phyloP scores from a whole-genome alignment of 2,888 invertebrate genomes.

The Drosophila paranaensis region DNA sequence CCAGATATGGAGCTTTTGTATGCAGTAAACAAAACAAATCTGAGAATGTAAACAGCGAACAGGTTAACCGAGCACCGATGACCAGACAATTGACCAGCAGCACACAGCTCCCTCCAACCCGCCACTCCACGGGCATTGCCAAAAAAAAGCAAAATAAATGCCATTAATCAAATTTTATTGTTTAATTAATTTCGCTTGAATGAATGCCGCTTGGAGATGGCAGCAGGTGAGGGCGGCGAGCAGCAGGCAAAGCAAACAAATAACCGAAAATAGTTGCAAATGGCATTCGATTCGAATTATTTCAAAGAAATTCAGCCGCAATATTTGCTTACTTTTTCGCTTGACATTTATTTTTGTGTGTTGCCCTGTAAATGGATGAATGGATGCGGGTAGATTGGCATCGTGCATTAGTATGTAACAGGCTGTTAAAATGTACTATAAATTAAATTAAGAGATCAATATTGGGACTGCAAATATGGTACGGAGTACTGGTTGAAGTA shows the following conservation, averaged over 20 bases:
- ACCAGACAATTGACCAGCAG: slow-evolving; percentile 44
- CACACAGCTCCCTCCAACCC: slow-evolving; percentile 16
- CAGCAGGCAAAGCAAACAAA: slow-evolving; percentile 65
- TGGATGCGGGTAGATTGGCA: background rate
- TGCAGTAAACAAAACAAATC: slow-evolving; percentile 44
- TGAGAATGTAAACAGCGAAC: slow-evolving; percentile 62
- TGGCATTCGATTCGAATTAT: slow-evolving; percentile 55
- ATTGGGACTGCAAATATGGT: too few species aligned
- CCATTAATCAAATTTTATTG: slow-evolving; percentile 80
- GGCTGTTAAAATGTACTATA: background rate
- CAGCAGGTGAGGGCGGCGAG: background rate
- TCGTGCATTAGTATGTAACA: slow-evolving; percentile 1
- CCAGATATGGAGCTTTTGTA: slow-evolving; percentile 39
- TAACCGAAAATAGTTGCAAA: slow-evolving; percentile 65
- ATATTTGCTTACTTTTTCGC: slow-evolving; percentile 43
- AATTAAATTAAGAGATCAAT: background rate
- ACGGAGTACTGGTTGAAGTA: too few species aligned
- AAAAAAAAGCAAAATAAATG: slow-evolving; percentile 30
- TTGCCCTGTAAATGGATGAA: background rate
- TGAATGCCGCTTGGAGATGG: slow-evolving; percentile 44
- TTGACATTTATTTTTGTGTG: slow-evolving; percentile 49
- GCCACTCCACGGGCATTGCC: background rate
- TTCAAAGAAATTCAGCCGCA: slow-evolving; percentile 70
- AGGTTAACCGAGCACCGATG: slow-evolving; percentile 45
- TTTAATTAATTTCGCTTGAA: slow-evolving; percentile 79